phyloP scores from a whole-genome alignment of 2,113 vertebrate species.

The Calypte anna region DNA sequence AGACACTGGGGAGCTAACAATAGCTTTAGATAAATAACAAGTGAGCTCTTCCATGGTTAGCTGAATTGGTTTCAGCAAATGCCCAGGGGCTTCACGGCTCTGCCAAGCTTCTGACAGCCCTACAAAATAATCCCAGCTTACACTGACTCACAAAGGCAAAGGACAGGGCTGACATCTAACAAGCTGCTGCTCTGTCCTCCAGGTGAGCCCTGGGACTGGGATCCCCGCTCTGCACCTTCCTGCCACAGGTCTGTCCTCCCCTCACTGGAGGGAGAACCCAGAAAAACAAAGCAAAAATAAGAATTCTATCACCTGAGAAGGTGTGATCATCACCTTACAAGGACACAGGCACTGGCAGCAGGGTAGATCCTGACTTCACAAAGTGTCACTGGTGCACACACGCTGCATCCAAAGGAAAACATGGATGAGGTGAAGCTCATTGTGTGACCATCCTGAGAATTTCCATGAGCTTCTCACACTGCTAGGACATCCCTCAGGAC shows the following conservation, averaged over 20 bases:
- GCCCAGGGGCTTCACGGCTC: conserved; percentile 5
- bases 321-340: not conserved
- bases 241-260: accelerated
- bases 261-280: not conserved
- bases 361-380: not conserved
- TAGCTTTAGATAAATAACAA: not conserved
- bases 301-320: not conserved
- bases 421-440: not conserved
- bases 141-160: conserved; percentile 52
- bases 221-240: not conserved
- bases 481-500: not conserved
- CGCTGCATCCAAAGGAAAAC: not conserved
- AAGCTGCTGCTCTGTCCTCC: not conserved
- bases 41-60: not conserved
- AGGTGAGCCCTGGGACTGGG: not conserved
- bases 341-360: not conserved
- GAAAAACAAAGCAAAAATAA: not conserved
- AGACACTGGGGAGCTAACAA: not conserved
- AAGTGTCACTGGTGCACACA: accelerated
- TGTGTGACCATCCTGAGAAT: not conserved
- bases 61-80: conserved; percentile 22
- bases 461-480: not conserved
- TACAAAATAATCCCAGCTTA: not conserved
- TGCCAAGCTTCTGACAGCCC: conserved; percentile 49
- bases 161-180: not conserved